A percentile compares a stretch with the other conserved stretches of the same genome.
Evolutionary conservation across 2,888 invertebrate genomes (phyloP).

Genomic region (Caenorhabditis uteleia): DNA sequence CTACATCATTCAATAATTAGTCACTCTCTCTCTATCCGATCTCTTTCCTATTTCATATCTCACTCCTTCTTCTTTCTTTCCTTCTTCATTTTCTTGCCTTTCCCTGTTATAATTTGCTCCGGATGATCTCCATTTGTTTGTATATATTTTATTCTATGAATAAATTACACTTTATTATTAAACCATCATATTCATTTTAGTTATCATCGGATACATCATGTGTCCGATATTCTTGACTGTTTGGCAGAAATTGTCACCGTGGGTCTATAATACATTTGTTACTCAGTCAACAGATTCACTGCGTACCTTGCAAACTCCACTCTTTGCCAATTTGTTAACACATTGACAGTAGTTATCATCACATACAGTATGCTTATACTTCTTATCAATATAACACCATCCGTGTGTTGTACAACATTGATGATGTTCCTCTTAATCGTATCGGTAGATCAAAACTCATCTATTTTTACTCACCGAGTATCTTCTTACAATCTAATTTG

Average conservation of each 20-base stretch:
- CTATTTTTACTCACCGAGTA: constrained; percentile 11
- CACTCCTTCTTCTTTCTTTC: background rate
- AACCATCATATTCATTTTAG: constrained; percentile 22
- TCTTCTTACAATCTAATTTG: constrained; percentile 27
- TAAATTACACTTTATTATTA: constrained; percentile 2
- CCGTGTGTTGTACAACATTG: constrained; percentile 31
- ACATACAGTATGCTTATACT: constrained; percentile 21
- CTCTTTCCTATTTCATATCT: constrained; percentile 2
- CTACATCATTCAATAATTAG: constrained; percentile 10
- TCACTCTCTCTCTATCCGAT: background rate
- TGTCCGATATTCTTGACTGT: constrained; percentile 31
- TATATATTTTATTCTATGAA: constrained; percentile 1
- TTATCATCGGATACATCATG: constrained; percentile 29
- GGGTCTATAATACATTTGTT: constrained; percentile 11
- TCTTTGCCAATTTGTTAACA: constrained; percentile 17
- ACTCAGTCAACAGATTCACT: background rate
- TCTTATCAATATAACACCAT: constrained; percentile 32
- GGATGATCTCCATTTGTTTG: background rate
- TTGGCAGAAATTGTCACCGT: constrained; percentile 35
- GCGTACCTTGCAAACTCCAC: constrained; percentile 28
- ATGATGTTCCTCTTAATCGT: constrained; percentile 18
- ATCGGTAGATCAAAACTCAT: background rate
- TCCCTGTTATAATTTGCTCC: background rate
- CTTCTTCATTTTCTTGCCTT: background rate
- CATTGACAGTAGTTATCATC: constrained; percentile 31